Percentiles rank a stretch among this genome's conserved stretches.
phyloP scores from a whole-genome alignment of 2,113 vertebrate genomes.

The Calonectris borealis region DNA sequence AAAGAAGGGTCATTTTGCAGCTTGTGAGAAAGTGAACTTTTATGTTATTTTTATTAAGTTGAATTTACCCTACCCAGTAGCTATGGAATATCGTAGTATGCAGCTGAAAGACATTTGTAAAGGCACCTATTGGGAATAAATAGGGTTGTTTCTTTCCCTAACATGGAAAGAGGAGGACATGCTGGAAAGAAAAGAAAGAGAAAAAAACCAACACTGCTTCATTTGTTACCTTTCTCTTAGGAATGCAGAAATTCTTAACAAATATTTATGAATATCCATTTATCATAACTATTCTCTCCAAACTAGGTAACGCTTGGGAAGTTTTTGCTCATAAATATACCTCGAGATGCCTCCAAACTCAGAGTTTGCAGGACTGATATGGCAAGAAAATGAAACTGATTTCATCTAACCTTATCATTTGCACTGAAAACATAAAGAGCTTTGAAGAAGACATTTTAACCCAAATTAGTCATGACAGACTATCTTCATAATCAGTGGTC shows the following conservation, averaged over 20 bases:
- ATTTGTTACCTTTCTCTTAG: background rate
- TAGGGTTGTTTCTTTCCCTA: background rate
- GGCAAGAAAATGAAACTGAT: background rate
- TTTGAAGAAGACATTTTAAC: background rate
- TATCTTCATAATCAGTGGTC: background rate
- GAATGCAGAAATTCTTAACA: background rate
- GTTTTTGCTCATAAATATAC: background rate
- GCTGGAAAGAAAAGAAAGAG: background rate
- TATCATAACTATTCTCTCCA: background rate
- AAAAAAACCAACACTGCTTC: background rate
- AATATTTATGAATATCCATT: background rate
- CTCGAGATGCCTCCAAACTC: background rate
- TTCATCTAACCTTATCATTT: background rate
- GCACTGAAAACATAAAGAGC: background rate
- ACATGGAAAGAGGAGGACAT: background rate
- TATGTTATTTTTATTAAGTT: background rate
- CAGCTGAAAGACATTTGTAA: background rate
- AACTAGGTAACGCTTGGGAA: background rate
- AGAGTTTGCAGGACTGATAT: background rate
- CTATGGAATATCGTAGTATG: background rate
- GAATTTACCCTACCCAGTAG: background rate
- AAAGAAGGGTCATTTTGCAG: background rate
- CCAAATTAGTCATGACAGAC: background rate
- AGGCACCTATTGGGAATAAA: background rate
- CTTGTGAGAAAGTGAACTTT: background rate